Evolutionary conservation across 2,888 invertebrate genomes (phyloP).

Genomic region (Euphydryas editha): DNA sequence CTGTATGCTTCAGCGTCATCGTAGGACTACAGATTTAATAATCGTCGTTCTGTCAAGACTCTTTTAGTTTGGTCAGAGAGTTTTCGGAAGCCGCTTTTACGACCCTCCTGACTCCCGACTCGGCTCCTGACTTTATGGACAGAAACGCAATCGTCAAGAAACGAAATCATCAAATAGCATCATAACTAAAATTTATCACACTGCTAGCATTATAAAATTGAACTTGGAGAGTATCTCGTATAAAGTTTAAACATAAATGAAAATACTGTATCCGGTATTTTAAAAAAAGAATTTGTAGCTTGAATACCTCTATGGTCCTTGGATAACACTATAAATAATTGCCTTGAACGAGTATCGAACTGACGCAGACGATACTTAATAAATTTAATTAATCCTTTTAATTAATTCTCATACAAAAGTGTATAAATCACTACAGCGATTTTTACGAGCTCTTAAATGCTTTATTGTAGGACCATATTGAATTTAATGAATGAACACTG

Average conservation of each 20-base stretch:
- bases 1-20: no score
- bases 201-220: no score
- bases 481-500: conserved; percentile 36
- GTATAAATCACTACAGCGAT: conserved; percentile 37
- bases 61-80: no score
- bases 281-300: not conserved
- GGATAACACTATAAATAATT: conserved; percentile 17
- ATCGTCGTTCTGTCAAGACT: no score
- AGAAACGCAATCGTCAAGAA: no score
- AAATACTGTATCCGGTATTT: not conserved
- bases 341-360: conserved; percentile 26
- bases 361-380: conserved; percentile 30
- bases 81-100: no score
- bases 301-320: conserved; percentile 3
- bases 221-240: not conserved
- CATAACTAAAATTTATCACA: no score
- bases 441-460: conserved; percentile 39
- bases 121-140: no score
- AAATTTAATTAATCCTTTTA: conserved; percentile 34
- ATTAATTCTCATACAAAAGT: conserved; percentile 35
- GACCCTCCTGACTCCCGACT: no score
- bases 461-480: conserved; percentile 39
- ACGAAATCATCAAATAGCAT: no score
- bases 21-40: no score
- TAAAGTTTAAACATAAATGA: not conserved